These are phyloP conservation scores for Solea solea DNA, from an alignment of 2,113 vertebrate species.

Conservation along the genomic window DNA sequence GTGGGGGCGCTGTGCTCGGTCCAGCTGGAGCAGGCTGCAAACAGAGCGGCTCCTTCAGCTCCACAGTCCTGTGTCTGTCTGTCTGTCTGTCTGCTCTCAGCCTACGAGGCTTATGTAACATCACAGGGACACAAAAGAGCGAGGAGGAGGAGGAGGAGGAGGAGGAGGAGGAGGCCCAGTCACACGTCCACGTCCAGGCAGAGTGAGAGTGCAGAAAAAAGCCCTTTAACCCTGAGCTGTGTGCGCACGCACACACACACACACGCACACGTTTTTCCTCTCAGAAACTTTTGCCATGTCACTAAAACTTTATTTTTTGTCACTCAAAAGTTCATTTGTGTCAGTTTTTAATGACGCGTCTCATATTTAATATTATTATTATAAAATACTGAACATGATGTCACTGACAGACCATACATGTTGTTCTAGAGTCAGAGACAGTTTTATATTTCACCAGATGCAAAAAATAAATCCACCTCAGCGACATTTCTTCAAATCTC, in stretches of 20 bases:
- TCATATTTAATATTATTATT: too few relatives aligned
- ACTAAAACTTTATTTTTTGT: too few relatives aligned
- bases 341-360: too few relatives aligned
- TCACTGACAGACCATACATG: too few relatives aligned
- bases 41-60: constrained; percentile 65
- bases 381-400: too few relatives aligned
- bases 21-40: constrained; percentile 61
- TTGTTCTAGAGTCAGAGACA: too few relatives aligned
- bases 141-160: constrained; percentile 11
- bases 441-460: too few relatives aligned
- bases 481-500: too few relatives aligned
- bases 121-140: constrained; percentile 62
- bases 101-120: constrained; percentile 65
- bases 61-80: constrained; percentile 46
- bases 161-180: constrained; percentile 41
- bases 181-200: constrained; percentile 42
- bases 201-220: constrained; percentile 61
- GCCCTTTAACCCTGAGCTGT: constrained; percentile 51
- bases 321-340: too few relatives aligned
- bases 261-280: too few relatives aligned
- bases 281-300: too few relatives aligned
- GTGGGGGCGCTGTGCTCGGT: constrained; percentile 46
- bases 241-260: constrained; percentile 33
- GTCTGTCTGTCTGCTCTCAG: constrained; percentile 36
- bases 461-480: too few relatives aligned